Base-by-base conservation (phyloP, 2,888 invertebrate genomes). In the Litoditis marina region DNA sequence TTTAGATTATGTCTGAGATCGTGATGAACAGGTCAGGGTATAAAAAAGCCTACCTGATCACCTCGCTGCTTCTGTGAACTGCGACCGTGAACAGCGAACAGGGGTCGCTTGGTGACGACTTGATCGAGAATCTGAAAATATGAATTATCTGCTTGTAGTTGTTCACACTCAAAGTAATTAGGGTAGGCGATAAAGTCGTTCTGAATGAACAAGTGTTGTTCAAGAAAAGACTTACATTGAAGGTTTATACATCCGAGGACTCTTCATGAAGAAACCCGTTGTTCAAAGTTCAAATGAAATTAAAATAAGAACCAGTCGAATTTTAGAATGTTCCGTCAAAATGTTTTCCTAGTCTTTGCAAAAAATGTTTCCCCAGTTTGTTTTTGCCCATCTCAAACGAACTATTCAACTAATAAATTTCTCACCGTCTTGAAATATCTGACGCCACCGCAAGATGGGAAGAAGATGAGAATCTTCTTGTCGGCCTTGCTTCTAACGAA, bases 371-470 rank as follows among this genome's bases (percentile, higher is more conserved):
- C n/a, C n/a, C n/a, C n/a, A n/a, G n/a, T n/a, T n/a, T n/a, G n/a
- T n/a, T n/a, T n/a, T n/a, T n/a, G n/a, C n/a, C n/a, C n/a, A 7
- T n/a, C 6, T 5, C n/a, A 7, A 16, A 22, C 28, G 27, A 36
- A 53, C 16, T 56, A 31, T 8, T 59, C 36, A 5, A 69, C 16
- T 25, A 69, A 52, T 4, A 47, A 32, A 11, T 54, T 55, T 1
- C 68, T 52, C 32, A 80, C 74, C 47, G 68, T 57, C 22, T 72
- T 69, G 89, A 93, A 96, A 84, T 95, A 98, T 83, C 95, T 93
- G 0, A 96, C 96, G 79, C 91, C 90, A 0, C 94, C 94, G 84
- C 96, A 95, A 0, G 95, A 95, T 49, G 94, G 91, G 75, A 96
- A 87, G 84, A 98, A 98, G 32, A 83, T 67, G 93, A 82, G 73